Conservation (phyloP, 2,888 invertebrate species). For the Drosophila rellima region DNA sequence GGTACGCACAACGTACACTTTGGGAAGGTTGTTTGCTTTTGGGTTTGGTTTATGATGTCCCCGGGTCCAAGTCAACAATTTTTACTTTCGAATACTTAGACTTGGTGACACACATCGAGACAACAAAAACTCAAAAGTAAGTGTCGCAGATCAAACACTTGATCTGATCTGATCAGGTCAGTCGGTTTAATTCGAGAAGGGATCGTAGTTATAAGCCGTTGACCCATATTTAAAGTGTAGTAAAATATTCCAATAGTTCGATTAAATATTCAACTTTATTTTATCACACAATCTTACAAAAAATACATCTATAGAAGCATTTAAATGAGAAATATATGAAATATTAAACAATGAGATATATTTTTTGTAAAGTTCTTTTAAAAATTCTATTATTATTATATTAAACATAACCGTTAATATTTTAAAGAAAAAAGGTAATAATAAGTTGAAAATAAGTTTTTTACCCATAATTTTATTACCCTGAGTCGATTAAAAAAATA, state of each 20-base stretch:
- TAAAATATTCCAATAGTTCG: neutral
- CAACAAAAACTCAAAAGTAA: neutral
- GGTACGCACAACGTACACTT: slow-evolving; percentile 36
- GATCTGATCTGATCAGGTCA: slow-evolving; percentile 30
- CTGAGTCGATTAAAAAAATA: no score
- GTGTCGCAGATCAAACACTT: slow-evolving; percentile 5
- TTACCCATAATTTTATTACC: no score
- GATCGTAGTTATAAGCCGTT: slow-evolving; percentile 20
- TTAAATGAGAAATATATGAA: no score
- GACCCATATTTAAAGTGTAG: slow-evolving; percentile 16
- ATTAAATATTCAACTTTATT: neutral
- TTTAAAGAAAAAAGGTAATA: no score
- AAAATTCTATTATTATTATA: no score
- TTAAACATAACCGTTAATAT: no score
- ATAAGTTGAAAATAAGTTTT: no score
- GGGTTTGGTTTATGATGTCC: slow-evolving; percentile 34
- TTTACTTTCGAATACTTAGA: slow-evolving; percentile 48
- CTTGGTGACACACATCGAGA: slow-evolving; percentile 46
- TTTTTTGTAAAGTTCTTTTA: no score
- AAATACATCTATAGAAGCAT: no score
- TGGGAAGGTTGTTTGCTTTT: slow-evolving; percentile 38
- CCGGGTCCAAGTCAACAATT: slow-evolving; percentile 27
- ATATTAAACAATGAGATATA: no score
- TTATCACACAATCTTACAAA: no score
- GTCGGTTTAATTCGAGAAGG: neutral